phyloP scores from a whole-genome alignment of 92 coral and sea anemone genomes.

The Phenganax stokvisi region DNA sequence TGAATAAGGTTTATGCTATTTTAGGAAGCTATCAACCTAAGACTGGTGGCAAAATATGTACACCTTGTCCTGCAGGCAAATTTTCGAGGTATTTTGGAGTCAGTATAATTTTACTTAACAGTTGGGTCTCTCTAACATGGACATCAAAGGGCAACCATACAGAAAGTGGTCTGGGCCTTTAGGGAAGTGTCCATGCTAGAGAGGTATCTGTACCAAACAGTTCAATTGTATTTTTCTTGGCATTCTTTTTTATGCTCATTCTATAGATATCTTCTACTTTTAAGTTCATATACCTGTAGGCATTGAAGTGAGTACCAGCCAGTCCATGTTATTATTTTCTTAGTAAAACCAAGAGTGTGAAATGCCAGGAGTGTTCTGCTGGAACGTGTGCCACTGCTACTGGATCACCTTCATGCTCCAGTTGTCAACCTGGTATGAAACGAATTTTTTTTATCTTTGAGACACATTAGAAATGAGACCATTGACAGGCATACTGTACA shows the following conservation, averaged over 20 bases:
- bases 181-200: too few species aligned
- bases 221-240: too few species aligned
- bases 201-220: too few species aligned
- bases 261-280: too few species aligned
- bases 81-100: constrained; percentile 20
- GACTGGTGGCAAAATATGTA: not conserved
- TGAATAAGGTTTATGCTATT: not conserved
- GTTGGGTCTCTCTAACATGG: not conserved
- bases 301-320: not conserved
- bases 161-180: too few species aligned
- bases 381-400: not conserved
- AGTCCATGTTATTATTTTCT: not conserved
- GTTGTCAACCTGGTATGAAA: not conserved
- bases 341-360: constrained; percentile 9
- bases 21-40: not conserved
- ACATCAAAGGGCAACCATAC: not conserved
- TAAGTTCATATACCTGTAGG: too few species aligned
- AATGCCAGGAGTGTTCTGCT: constrained; percentile 1
- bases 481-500: too few species aligned
- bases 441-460: not conserved
- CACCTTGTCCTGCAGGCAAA: constrained; percentile 27
- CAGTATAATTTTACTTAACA: not conserved
- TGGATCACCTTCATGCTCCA: not conserved
- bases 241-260: too few species aligned
- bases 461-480: too few species aligned